Base-by-base conservation (phyloP, 2,113 vertebrate species). In the Probosciger aterrimus region DNA sequence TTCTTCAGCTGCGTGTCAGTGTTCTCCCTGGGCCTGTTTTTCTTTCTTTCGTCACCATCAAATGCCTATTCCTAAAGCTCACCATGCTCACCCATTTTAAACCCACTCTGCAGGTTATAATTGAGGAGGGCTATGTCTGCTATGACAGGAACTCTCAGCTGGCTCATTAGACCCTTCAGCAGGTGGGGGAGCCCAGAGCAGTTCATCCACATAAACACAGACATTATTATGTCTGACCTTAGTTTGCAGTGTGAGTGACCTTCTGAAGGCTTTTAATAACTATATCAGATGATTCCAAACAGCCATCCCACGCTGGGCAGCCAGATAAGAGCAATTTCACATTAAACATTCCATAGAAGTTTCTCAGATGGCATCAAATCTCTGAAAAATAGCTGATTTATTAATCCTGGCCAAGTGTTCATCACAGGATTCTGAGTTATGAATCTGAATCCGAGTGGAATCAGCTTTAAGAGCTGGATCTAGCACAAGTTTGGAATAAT, bases 121-220 rank as follows among this genome's bases (percentile, higher is more conserved):
- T 31, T 31, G 62, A 78, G 53, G 53, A 22, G 47, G 86, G 82
- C 20, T 64, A 70, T 60, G 83, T 81, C 92, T 65, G 81, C 73
- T 91, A 31, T 95, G 82, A 73, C 82, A 96, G 85, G 81, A 96
- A 35, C 81, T 95, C 68, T 73, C 75, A 96, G 71, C 79, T 92
- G 92, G 50, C 82, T 95, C 67, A 60, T 60, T 53, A 86, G 92
- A 94, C 41, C 92, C 91, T 96, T 93, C 90, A 93, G 95, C 96
- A 96, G 94, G 93, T 97, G 95, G 95, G 95, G 91, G 88, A 93
- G 73, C 88, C 83, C 69, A 14, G 19, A 70, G 33, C 81, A 50
- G 78, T 6, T 31, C 85, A 63, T 92, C 96, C 94, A 86, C 85
- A 93, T 88, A 53, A 92, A 95, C 31, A 28, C 81, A 95, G 90